Evolutionary conservation across 2,888 invertebrate genomes (phyloP).

Genomic region (Pasiphila rectangulata): DNA sequence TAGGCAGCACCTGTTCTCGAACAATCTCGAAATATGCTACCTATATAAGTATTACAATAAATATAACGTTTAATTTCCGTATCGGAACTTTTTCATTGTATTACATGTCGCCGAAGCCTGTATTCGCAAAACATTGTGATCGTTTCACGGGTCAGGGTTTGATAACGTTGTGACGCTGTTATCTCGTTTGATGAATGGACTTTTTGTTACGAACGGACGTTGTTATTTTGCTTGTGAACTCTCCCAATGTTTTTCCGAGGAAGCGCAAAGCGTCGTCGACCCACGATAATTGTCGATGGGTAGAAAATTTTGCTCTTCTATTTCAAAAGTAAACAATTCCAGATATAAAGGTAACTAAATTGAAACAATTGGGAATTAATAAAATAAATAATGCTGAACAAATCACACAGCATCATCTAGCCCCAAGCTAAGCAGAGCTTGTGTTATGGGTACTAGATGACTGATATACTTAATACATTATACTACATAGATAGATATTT

Average conservation of each 20-base stretch:
- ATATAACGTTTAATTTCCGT: conserved; percentile 61
- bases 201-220: conserved; percentile 75
- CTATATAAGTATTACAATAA: conserved; percentile 48
- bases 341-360: conserved; percentile 19
- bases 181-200: conserved; percentile 77
- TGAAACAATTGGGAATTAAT: conserved; percentile 6
- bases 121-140: conserved; percentile 71
- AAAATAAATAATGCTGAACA: conserved; percentile 6
- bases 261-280: conserved; percentile 38
- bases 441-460: too few relatives aligned
- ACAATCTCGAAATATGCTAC: conserved; percentile 35
- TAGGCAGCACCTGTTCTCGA: conserved; percentile 40
- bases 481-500: too few relatives aligned
- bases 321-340: conserved; percentile 26
- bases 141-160: conserved; percentile 74
- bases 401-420: neutral
- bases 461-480: too few relatives aligned
- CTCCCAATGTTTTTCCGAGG: conserved; percentile 52
- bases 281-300: conserved; percentile 29
- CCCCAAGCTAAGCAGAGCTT: too few relatives aligned
- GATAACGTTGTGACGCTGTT: conserved; percentile 76
- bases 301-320: conserved; percentile 29
- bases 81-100: conserved; percentile 64
- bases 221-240: conserved; percentile 70
- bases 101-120: conserved; percentile 61